Evolutionary conservation across 2,113 vertebrate genomes (phyloP), one percentile per base, ranked within the genome.

Genomic region (Phylloscopus trochiloides): DNA sequence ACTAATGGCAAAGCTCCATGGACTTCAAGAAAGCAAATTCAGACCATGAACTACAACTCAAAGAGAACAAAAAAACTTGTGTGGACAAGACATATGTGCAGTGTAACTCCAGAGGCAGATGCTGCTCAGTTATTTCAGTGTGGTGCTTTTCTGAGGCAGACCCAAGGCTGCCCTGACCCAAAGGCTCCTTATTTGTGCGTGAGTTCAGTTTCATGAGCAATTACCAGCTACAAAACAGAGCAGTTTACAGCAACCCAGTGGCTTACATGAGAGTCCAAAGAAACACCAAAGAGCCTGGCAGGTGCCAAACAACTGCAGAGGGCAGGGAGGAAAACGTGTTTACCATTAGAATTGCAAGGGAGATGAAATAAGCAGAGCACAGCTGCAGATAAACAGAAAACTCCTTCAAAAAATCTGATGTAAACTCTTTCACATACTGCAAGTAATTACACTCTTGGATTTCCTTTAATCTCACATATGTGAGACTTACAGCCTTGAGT

Each of bases 151-250:
- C 52, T 57, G 72, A 77, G 59, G 45, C 45, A 73, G 42, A 89
- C 1, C 55, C 40, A 51, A 66, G 28, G 17, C 62, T 83, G 62
- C 45, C 51, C 4, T 82, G n/a, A 68, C 36, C 48, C 15, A 12
- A 75, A 55, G 1, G 2, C 34, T 81, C 55, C 38, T 58, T 50
- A 12, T 54, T 6, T 54, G 29, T 14, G 1, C 2, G 0, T 2
- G 25, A 91, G 45, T 51, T 71, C 79, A 76, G 28, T 54, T 86
- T 70, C 38, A 42, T 50, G 10, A 78, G 42, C 48, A 29, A 34
- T 63, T 55, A 34, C n/a, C 57, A 51, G 54, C 48, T 68, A n/a
- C 36, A 79, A 67, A 92, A 59, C 36, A 86, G 66, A 82, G 57
- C 45, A 38, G 43, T 82, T 71, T 20, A 17, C 32, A 68, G 34